Percentiles rank a stretch among this genome's conserved stretches.
Conservation (phyloP, 2,113 vertebrate genomes). For the Accipiter cooperii region DNA sequence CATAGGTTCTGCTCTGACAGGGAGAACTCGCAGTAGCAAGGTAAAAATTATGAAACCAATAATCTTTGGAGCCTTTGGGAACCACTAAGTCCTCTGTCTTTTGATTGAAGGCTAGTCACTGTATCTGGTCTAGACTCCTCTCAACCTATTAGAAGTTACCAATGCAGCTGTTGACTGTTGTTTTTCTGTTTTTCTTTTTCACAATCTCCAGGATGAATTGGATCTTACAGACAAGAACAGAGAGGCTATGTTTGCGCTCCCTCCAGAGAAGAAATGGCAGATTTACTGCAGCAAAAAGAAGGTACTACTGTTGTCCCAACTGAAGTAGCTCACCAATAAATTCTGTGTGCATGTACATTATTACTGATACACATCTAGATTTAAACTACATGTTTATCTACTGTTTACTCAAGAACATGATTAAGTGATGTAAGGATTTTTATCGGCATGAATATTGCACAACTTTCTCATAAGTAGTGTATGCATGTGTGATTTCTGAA, state of each 20-base stretch:
- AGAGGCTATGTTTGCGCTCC: conserved; percentile 95
- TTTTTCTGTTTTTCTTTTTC: background rate
- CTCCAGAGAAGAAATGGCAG: conserved; percentile 99
- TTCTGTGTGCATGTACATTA: background rate
- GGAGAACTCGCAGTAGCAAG: background rate
- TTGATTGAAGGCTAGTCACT: background rate
- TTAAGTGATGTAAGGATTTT: background rate
- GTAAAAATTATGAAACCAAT: background rate
- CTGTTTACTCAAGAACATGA: background rate
- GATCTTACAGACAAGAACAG: conserved; percentile 97
- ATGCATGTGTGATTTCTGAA: background rate
- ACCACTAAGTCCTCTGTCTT: background rate
- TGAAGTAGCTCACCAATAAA: background rate
- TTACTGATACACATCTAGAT: background rate
- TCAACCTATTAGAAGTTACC: background rate
- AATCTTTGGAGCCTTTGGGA: background rate
- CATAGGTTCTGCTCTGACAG: background rate
- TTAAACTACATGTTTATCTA: background rate
- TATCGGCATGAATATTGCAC: background rate
- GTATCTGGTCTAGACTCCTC: background rate
- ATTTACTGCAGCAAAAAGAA: conserved; percentile 99
- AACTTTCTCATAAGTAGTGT: background rate
- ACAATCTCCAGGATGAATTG: conserved; percentile 85
- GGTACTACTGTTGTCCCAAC: conserved; percentile 65
- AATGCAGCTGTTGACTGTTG: background rate